Conservation (phyloP, 1,140 invertebrate species). For the Sitodiplosis mosellana region DNA sequence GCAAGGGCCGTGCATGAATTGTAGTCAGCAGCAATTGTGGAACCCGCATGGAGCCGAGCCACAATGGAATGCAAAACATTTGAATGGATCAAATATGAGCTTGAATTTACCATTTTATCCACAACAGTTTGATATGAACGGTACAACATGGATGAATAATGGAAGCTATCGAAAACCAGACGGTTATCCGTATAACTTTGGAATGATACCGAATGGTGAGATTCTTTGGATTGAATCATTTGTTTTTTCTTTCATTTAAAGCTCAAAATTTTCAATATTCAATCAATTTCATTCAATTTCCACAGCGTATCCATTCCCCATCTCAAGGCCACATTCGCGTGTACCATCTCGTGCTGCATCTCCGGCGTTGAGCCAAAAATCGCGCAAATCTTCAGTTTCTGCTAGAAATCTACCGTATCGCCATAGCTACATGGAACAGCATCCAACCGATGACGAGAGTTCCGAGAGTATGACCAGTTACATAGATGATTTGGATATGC, state of each 20-base stretch:
- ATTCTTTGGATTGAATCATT: slow-evolving; percentile 19
- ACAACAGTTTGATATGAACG: slow-evolving; percentile 30
- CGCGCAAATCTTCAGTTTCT: slow-evolving; percentile 36
- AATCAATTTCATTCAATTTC: slow-evolving; percentile 1
- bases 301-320: slow-evolving; percentile 17
- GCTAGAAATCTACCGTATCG: slow-evolving; percentile 16
- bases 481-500: neutral
- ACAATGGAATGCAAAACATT: slow-evolving; percentile 26
- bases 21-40: slow-evolving; percentile 27
- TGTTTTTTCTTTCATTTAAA: too few relatives aligned
- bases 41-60: slow-evolving; percentile 11
- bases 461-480: slow-evolving; percentile 32
- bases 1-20: slow-evolving; percentile 28
- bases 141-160: slow-evolving; percentile 20
- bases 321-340: slow-evolving; percentile 28
- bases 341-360: slow-evolving; percentile 39
- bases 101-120: slow-evolving; percentile 33
- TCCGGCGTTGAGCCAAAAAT: slow-evolving; percentile 46
- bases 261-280: neutral
- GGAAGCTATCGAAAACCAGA: slow-evolving; percentile 13
- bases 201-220: slow-evolving; percentile 17
- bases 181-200: slow-evolving; percentile 19
- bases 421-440: slow-evolving; percentile 26
- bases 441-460: slow-evolving; percentile 32
- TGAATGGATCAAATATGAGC: slow-evolving; percentile 44